phyloP scores from a whole-genome alignment of 2,797 vertebrate species.

The Pitangus sulphuratus region DNA sequence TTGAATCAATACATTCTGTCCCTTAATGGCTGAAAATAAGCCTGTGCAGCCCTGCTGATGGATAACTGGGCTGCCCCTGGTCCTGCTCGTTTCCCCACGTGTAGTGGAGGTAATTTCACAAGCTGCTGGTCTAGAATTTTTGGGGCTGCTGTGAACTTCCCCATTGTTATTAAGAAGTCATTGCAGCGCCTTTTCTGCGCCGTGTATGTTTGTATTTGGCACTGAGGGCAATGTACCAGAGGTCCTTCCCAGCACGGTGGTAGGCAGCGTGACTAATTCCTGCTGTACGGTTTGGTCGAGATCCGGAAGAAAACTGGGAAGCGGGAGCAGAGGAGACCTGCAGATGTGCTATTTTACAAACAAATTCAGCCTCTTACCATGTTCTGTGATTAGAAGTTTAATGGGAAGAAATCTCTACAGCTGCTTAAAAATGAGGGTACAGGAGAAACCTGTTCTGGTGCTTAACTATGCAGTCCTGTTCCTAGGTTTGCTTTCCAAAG shows the following conservation, averaged over 20 bases:
- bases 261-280: not conserved
- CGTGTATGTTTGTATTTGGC: not conserved
- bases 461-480: not conserved
- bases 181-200: not conserved
- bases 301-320: not conserved
- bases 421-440: not conserved
- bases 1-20: not conserved
- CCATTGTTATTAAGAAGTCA: not conserved
- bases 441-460: not conserved
- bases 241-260: not conserved
- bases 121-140: not conserved
- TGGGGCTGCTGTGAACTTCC: not conserved
- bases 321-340: not conserved
- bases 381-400: not conserved
- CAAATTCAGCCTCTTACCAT: not conserved
- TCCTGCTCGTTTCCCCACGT: rapidly evolving
- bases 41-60: not conserved
- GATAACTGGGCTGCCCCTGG: not conserved
- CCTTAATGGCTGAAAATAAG: not conserved
- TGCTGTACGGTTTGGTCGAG: not conserved
- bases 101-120: not conserved
- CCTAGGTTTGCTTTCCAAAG: not conserved
- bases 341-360: not conserved
- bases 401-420: not conserved
- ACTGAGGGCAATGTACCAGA: not conserved